Base-by-base conservation (phyloP, 2,888 invertebrate genomes). In the Dasypolia templi region DNA sequence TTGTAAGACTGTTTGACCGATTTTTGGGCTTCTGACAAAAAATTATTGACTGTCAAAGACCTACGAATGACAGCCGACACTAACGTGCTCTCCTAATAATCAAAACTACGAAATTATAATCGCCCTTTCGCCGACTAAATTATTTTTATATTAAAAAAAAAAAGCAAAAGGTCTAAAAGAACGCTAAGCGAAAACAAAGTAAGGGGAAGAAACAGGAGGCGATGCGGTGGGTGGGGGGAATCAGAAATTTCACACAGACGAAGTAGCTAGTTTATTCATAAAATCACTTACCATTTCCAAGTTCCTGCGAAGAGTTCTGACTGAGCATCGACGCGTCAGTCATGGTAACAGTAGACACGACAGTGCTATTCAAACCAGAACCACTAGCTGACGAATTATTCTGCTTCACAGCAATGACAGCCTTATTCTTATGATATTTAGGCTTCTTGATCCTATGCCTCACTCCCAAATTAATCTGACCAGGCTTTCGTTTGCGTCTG, bases 381-480 rank as follows among this genome's bases (percentile, higher is more conserved):
- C n/a, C 46, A 73, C 86, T 89, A 39, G 79, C 82, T 3, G 81
- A 66, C 4, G 88, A 79, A n/a, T 78, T 79, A 46, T 84, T 89
- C 4, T 81, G 76, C 73, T 88, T 89, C 0, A 88, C 64, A 49
- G 42, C 17, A 76, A 62, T 49, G 1, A 62, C 11, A 86, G 61
- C 82, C 67, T 93, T 94, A 55, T 84, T 88, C 78, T 94, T 95
- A 49, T 95, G 95, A 1, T 94, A 89, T 91, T 97, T 97, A 0
- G 97, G 97, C 89, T 97, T 97, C 64, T 96, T 95, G 68, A 97
- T 97, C 77, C 96, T 97, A 87, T 97, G 97, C 74, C 94, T 92
- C 0, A 97, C 97, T 1, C 97, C 97, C 76, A 96, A 93, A 88
- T 97, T 97, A n/a, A 97, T 97, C 89, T 97, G 96, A 0, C 97